Evolutionary conservation across 2,113 vertebrate genomes (phyloP).

Genomic region (Engystomops pustulosus): DNA sequence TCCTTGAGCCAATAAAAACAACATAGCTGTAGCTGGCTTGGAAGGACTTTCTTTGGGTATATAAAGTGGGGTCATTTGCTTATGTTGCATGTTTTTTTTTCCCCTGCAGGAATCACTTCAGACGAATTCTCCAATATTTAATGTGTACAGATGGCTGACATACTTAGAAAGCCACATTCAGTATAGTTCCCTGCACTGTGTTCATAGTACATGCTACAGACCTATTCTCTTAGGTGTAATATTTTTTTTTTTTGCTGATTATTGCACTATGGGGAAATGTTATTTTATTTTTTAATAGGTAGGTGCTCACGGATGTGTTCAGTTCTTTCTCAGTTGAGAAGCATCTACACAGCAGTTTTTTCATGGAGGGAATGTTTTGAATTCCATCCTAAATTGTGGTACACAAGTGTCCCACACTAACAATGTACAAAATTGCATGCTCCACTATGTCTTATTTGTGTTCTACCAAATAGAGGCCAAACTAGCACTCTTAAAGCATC

Average conservation of each 20-base stretch:
- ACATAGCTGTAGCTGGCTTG: slow-evolving; percentile 72
- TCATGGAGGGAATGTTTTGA: too few species aligned
- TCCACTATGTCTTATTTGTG: too few species aligned
- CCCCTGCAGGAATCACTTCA: background rate
- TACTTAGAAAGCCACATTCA: slow-evolving; percentile 24
- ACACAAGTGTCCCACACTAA: too few species aligned
- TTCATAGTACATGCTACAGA: slow-evolving; percentile 29
- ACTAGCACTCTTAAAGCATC: too few species aligned
- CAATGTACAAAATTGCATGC: too few species aligned
- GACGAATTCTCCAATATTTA: slow-evolving; percentile 8
- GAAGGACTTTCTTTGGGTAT: slow-evolving; percentile 66
- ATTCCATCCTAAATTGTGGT: too few species aligned
- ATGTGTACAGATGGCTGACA: slow-evolving; percentile 23
- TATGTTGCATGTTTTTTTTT: slow-evolving; percentile 48
- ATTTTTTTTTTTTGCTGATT: slow-evolving; percentile 19
- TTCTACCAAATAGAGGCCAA: too few species aligned
- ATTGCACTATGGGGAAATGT: slow-evolving; percentile 18
- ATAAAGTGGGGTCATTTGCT: slow-evolving; percentile 15
- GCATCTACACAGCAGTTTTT: too few species aligned
- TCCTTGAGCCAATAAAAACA: slow-evolving; percentile 67
- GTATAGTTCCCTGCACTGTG: slow-evolving; percentile 1
- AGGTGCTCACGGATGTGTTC: background rate
- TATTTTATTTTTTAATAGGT: background rate
- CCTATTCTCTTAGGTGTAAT: background rate
- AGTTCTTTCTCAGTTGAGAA: background rate